These are phyloP conservation scores for Sterrhoptilus dennistouni DNA, from an alignment of 2,113 vertebrate species.

Conservation along the genomic window DNA sequence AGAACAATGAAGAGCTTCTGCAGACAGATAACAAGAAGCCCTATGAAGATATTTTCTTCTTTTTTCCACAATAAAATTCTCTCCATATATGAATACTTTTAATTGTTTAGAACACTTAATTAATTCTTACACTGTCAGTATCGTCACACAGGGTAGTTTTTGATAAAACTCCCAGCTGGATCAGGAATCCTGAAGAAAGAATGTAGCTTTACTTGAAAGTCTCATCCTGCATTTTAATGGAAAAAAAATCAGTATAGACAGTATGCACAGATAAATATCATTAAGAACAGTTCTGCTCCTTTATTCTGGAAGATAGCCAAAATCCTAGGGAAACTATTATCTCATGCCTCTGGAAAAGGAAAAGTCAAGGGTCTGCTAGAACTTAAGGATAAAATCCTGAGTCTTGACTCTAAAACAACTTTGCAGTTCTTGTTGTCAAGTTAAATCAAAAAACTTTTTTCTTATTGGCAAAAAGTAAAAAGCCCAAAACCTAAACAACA, in stretches of 20 bases:
- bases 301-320: neutral
- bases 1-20: neutral
- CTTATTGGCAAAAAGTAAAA: neutral
- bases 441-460: neutral
- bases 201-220: neutral
- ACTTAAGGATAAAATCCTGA: neutral
- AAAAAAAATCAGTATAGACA: neutral
- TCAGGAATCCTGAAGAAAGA: neutral
- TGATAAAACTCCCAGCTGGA: neutral
- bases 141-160: neutral
- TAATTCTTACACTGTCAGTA: neutral
- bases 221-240: neutral
- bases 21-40: neutral
- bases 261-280: neutral
- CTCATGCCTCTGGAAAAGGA: neutral
- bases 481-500: rapidly evolving
- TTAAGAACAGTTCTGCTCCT: neutral
- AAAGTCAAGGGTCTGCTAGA: neutral
- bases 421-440: neutral
- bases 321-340: neutral
- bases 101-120: neutral
- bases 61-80: neutral
- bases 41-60: neutral
- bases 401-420: neutral
- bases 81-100: neutral